Evolutionary conservation across 2,888 invertebrate genomes (phyloP), one percentile per base, ranked within the genome.

Genomic region (Apotomis capreana): DNA sequence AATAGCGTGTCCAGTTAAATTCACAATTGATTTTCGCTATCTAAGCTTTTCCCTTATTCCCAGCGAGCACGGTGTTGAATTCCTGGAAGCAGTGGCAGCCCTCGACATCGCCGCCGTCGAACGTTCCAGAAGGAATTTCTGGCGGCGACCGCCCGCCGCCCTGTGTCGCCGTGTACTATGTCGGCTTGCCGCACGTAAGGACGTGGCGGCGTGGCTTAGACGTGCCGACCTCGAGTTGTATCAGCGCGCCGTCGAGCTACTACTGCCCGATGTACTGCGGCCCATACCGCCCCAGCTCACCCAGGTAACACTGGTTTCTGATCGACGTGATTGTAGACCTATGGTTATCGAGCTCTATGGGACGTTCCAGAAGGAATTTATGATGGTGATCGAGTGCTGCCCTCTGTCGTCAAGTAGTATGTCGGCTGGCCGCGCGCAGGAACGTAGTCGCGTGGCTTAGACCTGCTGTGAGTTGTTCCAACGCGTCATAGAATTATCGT

Each of bases 221-320:
- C 94, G 94, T 83, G 97, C 98, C 65, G 99, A 99, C 92, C 96
- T 97, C 86, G 95, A 96, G 77, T 98, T 99, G 90, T 98, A 99
- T 93, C 99, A 99, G 93, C 97, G 97, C 85, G 95, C 99, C 79
- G 98, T 99, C 9, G 98, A 99, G 89, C 97, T 99, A 81, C 95
- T 99, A 79, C 97, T 99, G 90, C 99, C 99, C 15, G 98, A 99
- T 91, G 99, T 99, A 62, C 94, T 99, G 75, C 95, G 98, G 79
- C 98, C 98, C 54, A 98, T 99, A 83, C 99, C 99, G 77, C 97
- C 98, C 88, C 96, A 97, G 51, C 94, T 99, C 79, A 99, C 99
- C 5, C 99, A 99, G 99, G 83, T 98, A 97, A 90, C 97, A 98
- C 93, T 26, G 26, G 26, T 26, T 26, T 26, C 26, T 2, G 26